These are phyloP conservation scores for Aporrectodea caliginosa DNA, from an alignment of 1,140 invertebrate species.

Conservation along the genomic window DNA sequence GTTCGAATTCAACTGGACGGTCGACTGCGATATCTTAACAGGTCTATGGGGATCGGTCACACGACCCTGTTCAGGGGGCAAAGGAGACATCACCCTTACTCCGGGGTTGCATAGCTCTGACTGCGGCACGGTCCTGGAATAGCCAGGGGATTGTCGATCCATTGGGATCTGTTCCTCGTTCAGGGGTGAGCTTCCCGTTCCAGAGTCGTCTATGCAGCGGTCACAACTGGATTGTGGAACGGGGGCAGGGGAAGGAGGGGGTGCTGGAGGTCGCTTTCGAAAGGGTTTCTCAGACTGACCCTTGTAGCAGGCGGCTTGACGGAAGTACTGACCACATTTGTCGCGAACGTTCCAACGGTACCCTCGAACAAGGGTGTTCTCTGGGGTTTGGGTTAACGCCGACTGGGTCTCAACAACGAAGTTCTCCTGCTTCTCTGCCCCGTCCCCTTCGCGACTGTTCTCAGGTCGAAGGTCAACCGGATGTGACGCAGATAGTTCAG, in stretches of 20 bases:
- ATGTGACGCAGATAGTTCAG: too few relatives aligned
- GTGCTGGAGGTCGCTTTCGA: background rate
- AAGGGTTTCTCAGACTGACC: background rate
- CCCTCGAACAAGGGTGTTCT: too few relatives aligned
- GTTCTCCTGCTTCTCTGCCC: background rate
- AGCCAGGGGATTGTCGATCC: background rate
- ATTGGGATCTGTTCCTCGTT: background rate
- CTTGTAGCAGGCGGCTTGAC: background rate
- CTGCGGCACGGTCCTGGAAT: background rate
- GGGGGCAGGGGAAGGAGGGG: too few relatives aligned
- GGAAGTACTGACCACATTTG: background rate
- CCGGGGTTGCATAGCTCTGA: background rate
- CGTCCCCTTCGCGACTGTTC: background rate
- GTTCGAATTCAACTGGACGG: background rate
- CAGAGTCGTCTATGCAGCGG: background rate
- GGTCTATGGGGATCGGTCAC: too few relatives aligned
- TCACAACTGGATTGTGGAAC: background rate
- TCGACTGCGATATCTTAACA: background rate
- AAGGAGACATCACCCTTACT: background rate
- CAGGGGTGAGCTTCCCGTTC: background rate
- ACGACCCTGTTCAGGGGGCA: background rate
- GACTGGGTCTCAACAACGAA: too few relatives aligned
- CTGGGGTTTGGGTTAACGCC: too few relatives aligned
- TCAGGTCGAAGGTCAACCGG: too few relatives aligned
- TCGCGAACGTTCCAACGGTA: background rate